These are phyloP conservation scores for Paramuricea clavata DNA, from an alignment of 92 coral and sea anemone species.

Conservation along the genomic window DNA sequence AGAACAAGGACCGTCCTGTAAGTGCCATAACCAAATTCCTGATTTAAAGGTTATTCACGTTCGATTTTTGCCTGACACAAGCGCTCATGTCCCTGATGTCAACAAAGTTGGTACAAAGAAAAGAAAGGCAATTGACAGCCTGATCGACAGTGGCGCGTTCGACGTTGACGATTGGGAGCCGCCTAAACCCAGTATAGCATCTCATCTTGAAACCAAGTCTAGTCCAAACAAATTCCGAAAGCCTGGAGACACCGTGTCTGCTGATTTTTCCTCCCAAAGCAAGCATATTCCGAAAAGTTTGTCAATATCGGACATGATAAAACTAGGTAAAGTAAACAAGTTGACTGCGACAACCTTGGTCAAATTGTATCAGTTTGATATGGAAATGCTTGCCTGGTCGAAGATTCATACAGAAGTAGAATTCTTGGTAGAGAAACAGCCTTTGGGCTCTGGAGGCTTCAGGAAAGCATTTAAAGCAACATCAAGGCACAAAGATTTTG, in stretches of 20 bases:
- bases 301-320: constrained; percentile 37
- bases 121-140: constrained; percentile 42
- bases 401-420: constrained; percentile 53
- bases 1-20: constrained; percentile 51
- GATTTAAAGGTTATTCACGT: too few species aligned
- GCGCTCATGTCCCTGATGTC: too few species aligned
- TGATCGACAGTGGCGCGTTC: constrained; percentile 1
- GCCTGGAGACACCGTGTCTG: too few species aligned
- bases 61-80: too few species aligned
- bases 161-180: constrained; percentile 4
- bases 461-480: constrained; percentile 63
- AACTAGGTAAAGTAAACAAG: constrained; percentile 37
- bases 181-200: constrained; percentile 52
- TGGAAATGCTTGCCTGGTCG: constrained; percentile 59
- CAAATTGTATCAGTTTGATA: constrained; percentile 56
- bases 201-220: constrained; percentile 16
- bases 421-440: constrained; percentile 57
- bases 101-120: constrained; percentile 37
- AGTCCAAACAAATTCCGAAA: too few species aligned
- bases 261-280: too few species aligned
- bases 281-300: constrained; percentile 34
- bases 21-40: not conserved
- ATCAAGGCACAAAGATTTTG: constrained; percentile 55
- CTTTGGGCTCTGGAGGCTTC: constrained; percentile 68
- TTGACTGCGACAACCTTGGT: constrained; percentile 43